Evolutionary conservation across 1,140 invertebrate genomes (phyloP).

Genomic region (Rhopalosiphum maidis): DNA sequence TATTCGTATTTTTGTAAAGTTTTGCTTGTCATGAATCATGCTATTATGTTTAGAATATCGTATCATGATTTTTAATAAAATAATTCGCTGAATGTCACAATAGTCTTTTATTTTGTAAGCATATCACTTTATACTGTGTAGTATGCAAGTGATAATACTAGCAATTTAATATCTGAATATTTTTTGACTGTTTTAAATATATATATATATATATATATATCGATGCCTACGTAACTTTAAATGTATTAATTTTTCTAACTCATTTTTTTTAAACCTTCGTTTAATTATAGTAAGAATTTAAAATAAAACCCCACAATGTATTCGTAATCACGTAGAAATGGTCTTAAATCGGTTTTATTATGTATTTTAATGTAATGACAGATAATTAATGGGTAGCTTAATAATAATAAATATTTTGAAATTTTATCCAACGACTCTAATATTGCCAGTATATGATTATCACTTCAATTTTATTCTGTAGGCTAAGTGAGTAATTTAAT

Average conservation of each 20-base stretch:
- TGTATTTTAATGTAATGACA: too few species aligned
- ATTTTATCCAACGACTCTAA: neutral
- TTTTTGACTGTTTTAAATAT: neutral
- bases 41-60: neutral
- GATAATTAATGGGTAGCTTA: neutral
- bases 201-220: neutral
- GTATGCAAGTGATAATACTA: neutral
- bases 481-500: neutral
- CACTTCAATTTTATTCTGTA: neutral
- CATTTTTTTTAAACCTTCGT: neutral
- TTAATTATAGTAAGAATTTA: neutral
- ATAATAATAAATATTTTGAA: neutral
- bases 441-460: neutral
- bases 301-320: too few species aligned
- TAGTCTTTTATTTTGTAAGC: neutral
- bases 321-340: too few species aligned
- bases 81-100: neutral
- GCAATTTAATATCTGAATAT: neutral
- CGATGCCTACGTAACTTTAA: too few species aligned
- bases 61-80: constrained; percentile 1
- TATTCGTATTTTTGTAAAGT: neutral
- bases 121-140: neutral
- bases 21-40: neutral
- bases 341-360: too few species aligned
- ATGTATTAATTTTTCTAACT: neutral